Evolutionary conservation across 2,113 vertebrate genomes (phyloP).

Genomic region (Pandion haliaetus): DNA sequence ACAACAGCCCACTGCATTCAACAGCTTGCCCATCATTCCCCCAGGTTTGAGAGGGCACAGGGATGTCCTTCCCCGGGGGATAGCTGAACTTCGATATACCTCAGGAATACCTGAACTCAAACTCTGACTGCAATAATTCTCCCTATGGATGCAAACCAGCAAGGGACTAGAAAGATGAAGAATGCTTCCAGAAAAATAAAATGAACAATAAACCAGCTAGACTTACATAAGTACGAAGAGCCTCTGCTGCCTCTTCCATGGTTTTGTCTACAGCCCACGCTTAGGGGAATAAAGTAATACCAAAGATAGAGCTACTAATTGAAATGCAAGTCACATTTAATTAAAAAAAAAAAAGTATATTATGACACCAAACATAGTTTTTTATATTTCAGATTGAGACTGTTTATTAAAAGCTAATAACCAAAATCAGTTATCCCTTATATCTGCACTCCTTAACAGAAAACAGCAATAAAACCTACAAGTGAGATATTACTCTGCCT

Average conservation of each 20-base stretch:
- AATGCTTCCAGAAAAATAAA: neutral
- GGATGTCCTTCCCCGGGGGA: neutral
- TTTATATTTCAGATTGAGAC: neutral
- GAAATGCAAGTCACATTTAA: neutral
- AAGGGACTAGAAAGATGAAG: neutral
- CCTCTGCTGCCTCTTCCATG: neutral
- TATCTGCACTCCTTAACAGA: neutral
- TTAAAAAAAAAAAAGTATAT: neutral
- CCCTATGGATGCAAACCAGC: neutral
- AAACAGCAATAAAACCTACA: neutral
- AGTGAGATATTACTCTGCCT: neutral
- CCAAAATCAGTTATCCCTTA: neutral
- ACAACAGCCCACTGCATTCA: neutral
- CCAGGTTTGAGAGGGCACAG: neutral
- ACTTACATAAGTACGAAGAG: neutral
- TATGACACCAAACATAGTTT: neutral
- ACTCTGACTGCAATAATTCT: neutral
- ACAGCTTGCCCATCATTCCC: accelerated
- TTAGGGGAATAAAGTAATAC: neutral
- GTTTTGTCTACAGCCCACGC: neutral
- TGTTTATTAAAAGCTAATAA: neutral
- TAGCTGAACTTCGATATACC: neutral
- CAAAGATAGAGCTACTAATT: no score
- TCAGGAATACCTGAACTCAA: neutral
- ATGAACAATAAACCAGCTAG: neutral